These are phyloP conservation scores for Zapus hudsonius DNA, from an alignment of 2,113 vertebrate genomes.

Conservation along the genomic window DNA sequence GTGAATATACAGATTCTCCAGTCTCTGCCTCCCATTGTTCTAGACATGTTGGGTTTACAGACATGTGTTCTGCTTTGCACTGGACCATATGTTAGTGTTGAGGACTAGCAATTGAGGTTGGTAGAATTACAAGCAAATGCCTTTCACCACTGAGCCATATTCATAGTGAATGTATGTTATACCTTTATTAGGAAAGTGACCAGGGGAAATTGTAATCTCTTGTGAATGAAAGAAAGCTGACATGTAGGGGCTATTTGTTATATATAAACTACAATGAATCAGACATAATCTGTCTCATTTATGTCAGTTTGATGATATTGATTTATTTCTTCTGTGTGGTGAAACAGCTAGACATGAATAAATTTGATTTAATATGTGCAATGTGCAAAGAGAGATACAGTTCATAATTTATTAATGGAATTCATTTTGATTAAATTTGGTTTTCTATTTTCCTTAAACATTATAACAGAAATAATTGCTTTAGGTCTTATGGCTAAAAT, in stretches of 20 bases:
- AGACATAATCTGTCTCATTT: constrained; percentile 39
- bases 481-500: constrained; percentile 61
- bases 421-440: constrained; percentile 31
- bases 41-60: too few relatives aligned
- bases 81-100: too few relatives aligned
- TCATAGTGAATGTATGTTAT: background rate
- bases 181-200: background rate
- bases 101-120: too few relatives aligned
- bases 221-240: constrained; percentile 58
- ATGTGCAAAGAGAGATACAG: constrained; percentile 15
- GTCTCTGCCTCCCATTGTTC: too few relatives aligned
- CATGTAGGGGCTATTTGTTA: constrained; percentile 45
- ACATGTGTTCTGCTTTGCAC: too few relatives aligned
- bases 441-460: constrained; percentile 41
- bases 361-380: constrained; percentile 54
- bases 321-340: constrained; percentile 59
- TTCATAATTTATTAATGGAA: constrained; percentile 4
- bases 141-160: background rate
- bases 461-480: constrained; percentile 47
- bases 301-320: constrained; percentile 52
- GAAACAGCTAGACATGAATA: background rate
- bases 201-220: constrained; percentile 14
- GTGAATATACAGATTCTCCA: too few relatives aligned
- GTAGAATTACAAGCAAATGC: too few relatives aligned
- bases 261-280: constrained; percentile 30